These are phyloP conservation scores for Jaculus jaculus DNA, from an alignment of 2,113 vertebrate genomes.

Conservation along the genomic window DNA sequence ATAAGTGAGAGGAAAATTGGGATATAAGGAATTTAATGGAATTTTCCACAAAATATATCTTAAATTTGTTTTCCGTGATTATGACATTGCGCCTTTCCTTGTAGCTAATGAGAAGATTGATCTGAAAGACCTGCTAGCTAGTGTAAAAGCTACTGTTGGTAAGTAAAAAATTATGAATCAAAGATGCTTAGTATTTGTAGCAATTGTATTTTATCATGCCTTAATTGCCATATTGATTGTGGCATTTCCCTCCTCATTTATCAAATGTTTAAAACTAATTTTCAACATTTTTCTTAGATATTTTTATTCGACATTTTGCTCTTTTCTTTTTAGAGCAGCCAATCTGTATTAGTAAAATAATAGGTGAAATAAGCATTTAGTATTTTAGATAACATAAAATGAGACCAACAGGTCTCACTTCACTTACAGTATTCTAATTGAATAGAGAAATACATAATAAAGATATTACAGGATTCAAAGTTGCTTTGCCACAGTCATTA, in stretches of 20 bases:
- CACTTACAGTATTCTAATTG: not conserved
- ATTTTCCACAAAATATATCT: not conserved
- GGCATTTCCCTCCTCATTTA: not conserved
- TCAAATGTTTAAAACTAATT: not conserved
- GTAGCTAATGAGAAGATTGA: constrained; percentile 1
- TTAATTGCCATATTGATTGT: not conserved
- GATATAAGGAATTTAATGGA: not conserved
- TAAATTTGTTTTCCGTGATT: not conserved
- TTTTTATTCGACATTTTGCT: constrained; percentile 11
- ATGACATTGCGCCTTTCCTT: not conserved
- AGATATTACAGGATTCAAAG: not conserved
- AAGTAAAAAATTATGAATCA: not conserved
- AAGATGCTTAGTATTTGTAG: not conserved
- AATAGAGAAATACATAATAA: not conserved
- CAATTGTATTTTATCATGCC: not conserved
- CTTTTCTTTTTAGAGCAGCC: not conserved
- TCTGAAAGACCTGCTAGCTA: constrained; percentile 26
- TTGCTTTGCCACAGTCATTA: not conserved
- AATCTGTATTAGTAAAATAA: constrained; percentile 6
- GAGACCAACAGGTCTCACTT: not conserved
- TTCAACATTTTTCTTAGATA: not conserved
- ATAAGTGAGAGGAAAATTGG: not conserved
- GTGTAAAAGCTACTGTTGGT: constrained; percentile 15
- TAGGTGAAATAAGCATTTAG: not conserved
- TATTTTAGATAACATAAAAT: not conserved